Conservation (phyloP, 37 sponge, comb jelly and placozoan species). For the Diacarnus erythraeanus region DNA sequence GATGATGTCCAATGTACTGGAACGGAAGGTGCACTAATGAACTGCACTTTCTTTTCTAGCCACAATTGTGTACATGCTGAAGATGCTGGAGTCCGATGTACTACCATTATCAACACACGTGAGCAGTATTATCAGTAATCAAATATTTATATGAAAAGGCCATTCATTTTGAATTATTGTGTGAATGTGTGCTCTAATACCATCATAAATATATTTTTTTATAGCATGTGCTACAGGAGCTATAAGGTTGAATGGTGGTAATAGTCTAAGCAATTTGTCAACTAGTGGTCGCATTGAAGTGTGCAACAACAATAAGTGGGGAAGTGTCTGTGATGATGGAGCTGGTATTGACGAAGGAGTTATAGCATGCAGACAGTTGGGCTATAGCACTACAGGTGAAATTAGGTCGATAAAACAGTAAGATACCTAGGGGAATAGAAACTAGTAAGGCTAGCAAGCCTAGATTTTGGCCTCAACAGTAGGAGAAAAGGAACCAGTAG, state of each 20-base stretch:
- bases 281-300: background rate
- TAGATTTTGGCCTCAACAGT: too few species aligned
- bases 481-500: too few species aligned
- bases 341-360: background rate
- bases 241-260: background rate
- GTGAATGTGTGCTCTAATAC: too few species aligned
- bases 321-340: background rate
- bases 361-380: background rate
- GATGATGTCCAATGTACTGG: conserved; percentile 21
- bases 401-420: too few species aligned
- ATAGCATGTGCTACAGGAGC: background rate
- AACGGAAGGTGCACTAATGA: background rate
- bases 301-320: background rate
- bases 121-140: background rate
- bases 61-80: conserved; percentile 8
- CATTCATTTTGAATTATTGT: too few species aligned
- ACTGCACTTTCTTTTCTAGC: background rate
- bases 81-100: conserved; percentile 14
- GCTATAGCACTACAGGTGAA: background rate
- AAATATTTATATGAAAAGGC: background rate
- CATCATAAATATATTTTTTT: too few species aligned
- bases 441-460: too few species aligned
- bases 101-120: background rate
- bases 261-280: background rate
- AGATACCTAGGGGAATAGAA: too few species aligned